A percentile compares a stretch with the other conserved stretches of the same genome.
Conservation (phyloP, 2,797 vertebrate species). For the Clarias pachynema region DNA sequence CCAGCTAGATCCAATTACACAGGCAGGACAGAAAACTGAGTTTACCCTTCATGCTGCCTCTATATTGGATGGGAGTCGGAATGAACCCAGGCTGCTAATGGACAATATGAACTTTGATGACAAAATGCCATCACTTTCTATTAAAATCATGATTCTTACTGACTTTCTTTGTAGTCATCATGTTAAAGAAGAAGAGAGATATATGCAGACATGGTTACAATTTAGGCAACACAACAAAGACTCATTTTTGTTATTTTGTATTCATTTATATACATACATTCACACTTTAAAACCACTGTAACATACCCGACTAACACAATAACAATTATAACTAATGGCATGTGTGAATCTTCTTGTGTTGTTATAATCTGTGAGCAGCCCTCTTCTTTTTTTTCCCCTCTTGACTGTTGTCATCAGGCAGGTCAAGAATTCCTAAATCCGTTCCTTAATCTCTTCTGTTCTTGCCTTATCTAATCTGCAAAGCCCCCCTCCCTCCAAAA, state of each 20-base stretch:
- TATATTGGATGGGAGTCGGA: slow-evolving; percentile 9
- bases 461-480: slow-evolving; percentile 12
- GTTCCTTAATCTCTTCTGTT: slow-evolving; percentile 43
- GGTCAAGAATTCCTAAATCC: slow-evolving; percentile 35
- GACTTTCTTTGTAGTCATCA: background rate
- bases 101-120: background rate
- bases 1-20: slow-evolving; percentile 67
- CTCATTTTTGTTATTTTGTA: background rate
- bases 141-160: background rate
- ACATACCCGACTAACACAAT: background rate
- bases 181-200: background rate
- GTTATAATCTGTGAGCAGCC: slow-evolving; percentile 37
- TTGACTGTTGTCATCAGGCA: slow-evolving; percentile 1
- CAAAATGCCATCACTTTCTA: background rate
- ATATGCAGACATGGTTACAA: background rate
- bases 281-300: background rate
- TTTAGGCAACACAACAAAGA: background rate
- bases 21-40: slow-evolving; percentile 54
- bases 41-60: slow-evolving; percentile 38
- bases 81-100: slow-evolving; percentile 14
- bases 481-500: background rate
- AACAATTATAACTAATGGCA: background rate
- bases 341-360: background rate
- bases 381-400: background rate
- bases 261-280: background rate